phyloP scores from a whole-genome alignment of 2,888 invertebrate species.

The Ferrisia virgata region DNA sequence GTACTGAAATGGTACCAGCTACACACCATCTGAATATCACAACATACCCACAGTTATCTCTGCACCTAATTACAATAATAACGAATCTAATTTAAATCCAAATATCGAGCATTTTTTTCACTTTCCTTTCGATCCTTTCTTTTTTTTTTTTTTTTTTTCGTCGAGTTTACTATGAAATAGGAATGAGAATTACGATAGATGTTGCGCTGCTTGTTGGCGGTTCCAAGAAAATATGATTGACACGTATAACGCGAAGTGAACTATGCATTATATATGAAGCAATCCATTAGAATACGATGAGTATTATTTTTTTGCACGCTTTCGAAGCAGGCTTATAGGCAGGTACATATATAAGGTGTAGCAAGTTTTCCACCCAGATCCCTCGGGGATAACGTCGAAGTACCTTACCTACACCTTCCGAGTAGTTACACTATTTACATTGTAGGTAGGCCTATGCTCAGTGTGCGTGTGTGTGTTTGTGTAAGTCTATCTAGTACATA shows the following conservation, averaged over 20 bases:
- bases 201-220: background rate
- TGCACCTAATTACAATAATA: no score
- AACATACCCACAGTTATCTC: no score
- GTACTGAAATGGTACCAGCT: no score
- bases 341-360: slow-evolving; percentile 18
- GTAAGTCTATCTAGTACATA: no score
- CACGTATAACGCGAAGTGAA: slow-evolving; percentile 41
- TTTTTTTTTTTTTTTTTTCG: no score
- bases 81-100: no score
- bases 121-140: no score
- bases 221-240: slow-evolving; percentile 40
- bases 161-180: no score
- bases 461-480: no score
- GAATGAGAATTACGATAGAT: no score
- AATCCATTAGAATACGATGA: slow-evolving; percentile 46
- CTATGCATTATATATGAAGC: slow-evolving; percentile 46
- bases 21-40: no score
- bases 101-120: no score
- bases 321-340: slow-evolving; percentile 28
- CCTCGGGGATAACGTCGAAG: slow-evolving; percentile 4
- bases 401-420: background rate
- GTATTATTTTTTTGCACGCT: slow-evolving; percentile 35
- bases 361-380: slow-evolving; percentile 2
- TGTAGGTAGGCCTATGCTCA: background rate
- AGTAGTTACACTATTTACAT: slow-evolving; percentile 15